phyloP scores from a whole-genome alignment of 2,888 invertebrate genomes.

The Mactromeris polynyma region DNA sequence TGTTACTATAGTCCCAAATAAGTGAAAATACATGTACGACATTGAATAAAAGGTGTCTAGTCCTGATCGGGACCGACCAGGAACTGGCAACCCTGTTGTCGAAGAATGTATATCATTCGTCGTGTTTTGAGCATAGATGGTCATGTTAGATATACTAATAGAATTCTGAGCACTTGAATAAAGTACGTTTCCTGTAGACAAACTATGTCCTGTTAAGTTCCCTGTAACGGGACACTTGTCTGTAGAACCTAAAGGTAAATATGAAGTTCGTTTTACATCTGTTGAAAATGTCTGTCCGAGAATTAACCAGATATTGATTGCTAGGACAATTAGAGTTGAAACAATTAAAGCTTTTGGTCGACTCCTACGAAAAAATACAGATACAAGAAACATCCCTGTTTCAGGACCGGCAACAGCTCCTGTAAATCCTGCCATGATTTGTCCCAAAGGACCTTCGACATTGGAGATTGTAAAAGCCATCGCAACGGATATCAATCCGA shows the following conservation, averaged over 20 bases:
- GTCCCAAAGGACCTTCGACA: slow-evolving; percentile 44
- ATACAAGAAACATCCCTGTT: slow-evolving; percentile 27
- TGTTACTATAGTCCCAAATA: slow-evolving; percentile 33
- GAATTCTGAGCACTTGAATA: neutral
- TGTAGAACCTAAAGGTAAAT: slow-evolving; percentile 33
- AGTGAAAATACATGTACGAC: slow-evolving; percentile 39
- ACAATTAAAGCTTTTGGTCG: slow-evolving; percentile 21
- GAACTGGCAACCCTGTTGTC: neutral
- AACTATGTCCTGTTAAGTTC: neutral
- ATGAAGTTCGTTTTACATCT: neutral
- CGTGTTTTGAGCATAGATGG: neutral
- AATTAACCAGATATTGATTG: slow-evolving; percentile 23
- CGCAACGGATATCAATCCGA: slow-evolving; percentile 24
- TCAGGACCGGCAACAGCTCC: slow-evolving; percentile 40
- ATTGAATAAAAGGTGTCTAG: slow-evolving; percentile 33
- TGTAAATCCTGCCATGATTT: slow-evolving; percentile 29
- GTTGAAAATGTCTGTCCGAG: slow-evolving; percentile 30
- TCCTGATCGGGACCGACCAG: neutral
- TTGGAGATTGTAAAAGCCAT: slow-evolving; percentile 38
- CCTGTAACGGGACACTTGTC: neutral
- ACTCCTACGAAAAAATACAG: slow-evolving; percentile 30
- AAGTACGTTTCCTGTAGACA: neutral
- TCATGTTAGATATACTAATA: neutral
- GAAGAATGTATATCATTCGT: neutral
- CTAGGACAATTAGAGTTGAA: neutral